Evolutionary conservation across 2,797 vertebrate species (phyloP).

Genomic region (Lates japonicus): DNA sequence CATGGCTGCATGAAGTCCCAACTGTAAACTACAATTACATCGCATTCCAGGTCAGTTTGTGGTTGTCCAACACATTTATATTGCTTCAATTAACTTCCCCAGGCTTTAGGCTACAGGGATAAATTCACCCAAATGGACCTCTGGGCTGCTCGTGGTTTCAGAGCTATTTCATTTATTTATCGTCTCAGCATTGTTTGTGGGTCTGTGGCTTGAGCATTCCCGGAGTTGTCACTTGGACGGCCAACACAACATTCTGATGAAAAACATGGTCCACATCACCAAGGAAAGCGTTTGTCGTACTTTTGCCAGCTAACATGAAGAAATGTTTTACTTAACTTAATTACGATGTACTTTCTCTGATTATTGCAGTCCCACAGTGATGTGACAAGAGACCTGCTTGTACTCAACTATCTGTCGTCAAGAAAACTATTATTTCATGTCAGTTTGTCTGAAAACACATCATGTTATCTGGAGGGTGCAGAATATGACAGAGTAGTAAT

Average conservation of each 20-base stretch:
- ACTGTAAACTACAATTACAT: slow-evolving; percentile 80
- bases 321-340: slow-evolving; percentile 61
- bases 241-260: slow-evolving; percentile 70
- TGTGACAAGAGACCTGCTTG: slow-evolving; percentile 11
- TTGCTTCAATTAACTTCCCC: slow-evolving; percentile 76
- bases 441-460: slow-evolving; percentile 19
- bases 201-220: slow-evolving; percentile 67
- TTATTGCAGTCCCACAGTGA: slow-evolving; percentile 33
- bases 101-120: slow-evolving; percentile 55
- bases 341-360: slow-evolving; percentile 48
- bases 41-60: slow-evolving; percentile 82
- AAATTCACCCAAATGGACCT: slow-evolving; percentile 64
- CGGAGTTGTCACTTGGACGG: slow-evolving; percentile 69
- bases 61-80: slow-evolving; percentile 81
- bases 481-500: background rate
- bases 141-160: slow-evolving; percentile 60
- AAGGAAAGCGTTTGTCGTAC: slow-evolving; percentile 22
- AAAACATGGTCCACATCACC: slow-evolving; percentile 56
- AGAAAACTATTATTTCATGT: slow-evolving; percentile 34
- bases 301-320: slow-evolving; percentile 52
- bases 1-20: slow-evolving; percentile 61
- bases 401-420: background rate
- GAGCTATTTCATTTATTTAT: slow-evolving; percentile 73
- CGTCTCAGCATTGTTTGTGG: slow-evolving; percentile 72
- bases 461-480: background rate